These are phyloP conservation scores for Aphodius sticticus DNA, from an alignment of 2,888 invertebrate genomes.

Conservation along the genomic window DNA sequence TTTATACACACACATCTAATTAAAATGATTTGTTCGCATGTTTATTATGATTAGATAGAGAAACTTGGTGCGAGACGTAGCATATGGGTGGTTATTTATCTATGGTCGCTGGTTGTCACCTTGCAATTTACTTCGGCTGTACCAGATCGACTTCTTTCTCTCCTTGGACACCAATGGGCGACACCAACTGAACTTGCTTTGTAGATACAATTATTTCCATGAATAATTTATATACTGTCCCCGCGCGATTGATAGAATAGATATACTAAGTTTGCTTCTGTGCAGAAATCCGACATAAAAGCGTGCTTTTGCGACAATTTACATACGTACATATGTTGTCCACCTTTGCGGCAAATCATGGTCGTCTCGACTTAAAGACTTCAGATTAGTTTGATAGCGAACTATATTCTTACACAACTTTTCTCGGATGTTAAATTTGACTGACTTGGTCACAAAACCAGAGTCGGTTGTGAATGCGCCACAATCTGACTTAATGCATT, in stretches of 20 bases:
- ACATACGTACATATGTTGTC: not conserved
- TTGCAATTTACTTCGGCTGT: conserved; percentile 4
- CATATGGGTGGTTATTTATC: conserved; percentile 4
- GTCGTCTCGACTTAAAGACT: not conserved
- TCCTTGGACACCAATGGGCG: not conserved
- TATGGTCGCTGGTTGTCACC: not conserved
- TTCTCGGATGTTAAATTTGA: too few species aligned
- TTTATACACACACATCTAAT: not conserved
- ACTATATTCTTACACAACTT: too few species aligned
- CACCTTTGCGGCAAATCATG: not conserved
- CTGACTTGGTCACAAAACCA: too few species aligned
- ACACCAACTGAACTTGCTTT: not conserved
- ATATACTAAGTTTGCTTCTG: not conserved
- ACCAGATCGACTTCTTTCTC: not conserved
- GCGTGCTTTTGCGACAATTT: not conserved
- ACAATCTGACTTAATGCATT: too few species aligned
- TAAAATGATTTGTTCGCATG: not conserved
- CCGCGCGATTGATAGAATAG: not conserved
- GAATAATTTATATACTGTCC: not conserved
- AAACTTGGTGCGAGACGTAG: not conserved
- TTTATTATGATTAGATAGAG: not conserved
- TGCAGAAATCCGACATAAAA: not conserved
- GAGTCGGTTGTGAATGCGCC: too few species aligned
- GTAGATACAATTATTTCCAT: not conserved
- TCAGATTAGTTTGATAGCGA: not conserved